A percentile compares a stretch with the other conserved stretches of the same genome.
Evolutionary conservation across 1,140 invertebrate species (phyloP).

Genomic region (Dreissena rostriformis): DNA sequence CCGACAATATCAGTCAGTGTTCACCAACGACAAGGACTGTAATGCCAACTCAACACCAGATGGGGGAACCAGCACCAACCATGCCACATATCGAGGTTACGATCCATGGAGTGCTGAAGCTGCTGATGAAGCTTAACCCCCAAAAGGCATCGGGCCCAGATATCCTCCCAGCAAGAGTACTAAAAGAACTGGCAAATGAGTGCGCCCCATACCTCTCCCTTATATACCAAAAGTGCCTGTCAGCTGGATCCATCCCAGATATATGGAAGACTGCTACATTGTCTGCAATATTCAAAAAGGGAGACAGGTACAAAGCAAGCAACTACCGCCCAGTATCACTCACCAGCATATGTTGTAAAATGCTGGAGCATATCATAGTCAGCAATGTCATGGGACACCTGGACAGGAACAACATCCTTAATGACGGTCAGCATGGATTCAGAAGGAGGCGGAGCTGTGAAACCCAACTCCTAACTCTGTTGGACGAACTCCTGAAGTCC

Average conservation of each 20-base stretch:
- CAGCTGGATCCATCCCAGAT: slow-evolving; percentile 14
- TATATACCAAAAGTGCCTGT: slow-evolving; percentile 24
- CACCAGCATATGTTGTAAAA: slow-evolving; percentile 57
- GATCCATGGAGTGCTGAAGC: slow-evolving; percentile 7
- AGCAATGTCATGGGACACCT: slow-evolving; percentile 44
- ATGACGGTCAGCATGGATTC: slow-evolving; percentile 21
- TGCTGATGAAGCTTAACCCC: slow-evolving; percentile 22
- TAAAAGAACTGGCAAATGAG: slow-evolving; percentile 34
- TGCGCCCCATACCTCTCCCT: slow-evolving; percentile 3
- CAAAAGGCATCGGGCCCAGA: slow-evolving; percentile 50
- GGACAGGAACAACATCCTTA: slow-evolving; percentile 18
- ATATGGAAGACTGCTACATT: slow-evolving; percentile 42
- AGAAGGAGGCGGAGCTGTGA: slow-evolving; percentile 24
- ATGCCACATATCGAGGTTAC: slow-evolving; percentile 7
- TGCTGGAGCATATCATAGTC: slow-evolving; percentile 54
- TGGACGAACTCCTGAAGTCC: slow-evolving; percentile 11
- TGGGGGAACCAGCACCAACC: slow-evolving; percentile 8
- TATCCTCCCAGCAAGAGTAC: slow-evolving; percentile 18
- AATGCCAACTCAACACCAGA: slow-evolving; percentile 2
- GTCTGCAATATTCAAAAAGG: slow-evolving; percentile 56
- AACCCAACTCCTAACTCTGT: slow-evolving; percentile 35
- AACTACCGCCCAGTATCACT: slow-evolving; percentile 59
- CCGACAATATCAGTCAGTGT: no score
- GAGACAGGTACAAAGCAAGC: slow-evolving; percentile 24
- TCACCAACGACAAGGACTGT: slow-evolving; percentile 6